These are phyloP conservation scores for Tetanocera ferruginea DNA, from an alignment of 2,888 invertebrate genomes.

Conservation along the genomic window DNA sequence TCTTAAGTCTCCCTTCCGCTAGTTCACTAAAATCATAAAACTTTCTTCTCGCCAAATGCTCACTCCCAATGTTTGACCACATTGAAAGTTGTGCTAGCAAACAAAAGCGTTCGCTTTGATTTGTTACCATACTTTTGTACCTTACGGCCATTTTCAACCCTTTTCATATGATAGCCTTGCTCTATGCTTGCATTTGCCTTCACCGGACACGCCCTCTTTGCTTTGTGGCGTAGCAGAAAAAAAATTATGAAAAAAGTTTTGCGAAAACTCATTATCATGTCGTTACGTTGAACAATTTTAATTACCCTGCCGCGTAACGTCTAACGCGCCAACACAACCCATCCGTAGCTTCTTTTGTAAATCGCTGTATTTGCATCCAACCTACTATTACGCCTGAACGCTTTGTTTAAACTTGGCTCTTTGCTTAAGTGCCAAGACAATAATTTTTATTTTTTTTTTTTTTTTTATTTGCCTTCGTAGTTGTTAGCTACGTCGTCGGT, in stretches of 20 bases:
- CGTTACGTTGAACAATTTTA: slow-evolving; percentile 34
- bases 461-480: neutral
- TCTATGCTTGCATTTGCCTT: neutral
- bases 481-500: neutral
- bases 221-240: neutral
- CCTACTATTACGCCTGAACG: neutral
- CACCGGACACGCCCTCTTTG: neutral
- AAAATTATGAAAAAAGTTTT: slow-evolving; percentile 18
- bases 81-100: neutral
- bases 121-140: neutral
- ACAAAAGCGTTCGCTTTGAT: neutral
- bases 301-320: slow-evolving; percentile 20
- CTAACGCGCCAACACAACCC: neutral
- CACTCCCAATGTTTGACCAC: neutral
- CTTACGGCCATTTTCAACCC: neutral
- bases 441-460: neutral
- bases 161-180: neutral
- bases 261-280: slow-evolving; percentile 35
- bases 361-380: neutral
- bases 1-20: neutral
- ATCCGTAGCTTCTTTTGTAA: neutral
- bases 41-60: neutral
- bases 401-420: slow-evolving; percentile 4
- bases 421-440: slow-evolving; percentile 5
- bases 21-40: neutral